Percentiles rank a stretch among this genome's conserved stretches.
These are phyloP conservation scores for Entomyzon cyanotis DNA, from an alignment of 2,113 vertebrate genomes.

Conservation along the genomic window DNA sequence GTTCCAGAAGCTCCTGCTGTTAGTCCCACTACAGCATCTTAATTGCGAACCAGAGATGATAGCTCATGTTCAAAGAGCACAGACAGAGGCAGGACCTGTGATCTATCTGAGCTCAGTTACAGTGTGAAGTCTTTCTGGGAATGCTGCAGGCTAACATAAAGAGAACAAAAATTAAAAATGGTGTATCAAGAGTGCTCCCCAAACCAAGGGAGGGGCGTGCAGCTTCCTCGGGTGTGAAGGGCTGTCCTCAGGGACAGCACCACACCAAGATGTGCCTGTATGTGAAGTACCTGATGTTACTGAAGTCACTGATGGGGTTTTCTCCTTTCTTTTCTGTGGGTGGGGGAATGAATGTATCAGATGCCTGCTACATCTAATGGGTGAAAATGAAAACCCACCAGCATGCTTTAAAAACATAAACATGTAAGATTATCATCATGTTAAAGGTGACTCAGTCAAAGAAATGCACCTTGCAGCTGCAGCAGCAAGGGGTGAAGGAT, in stretches of 20 bases:
- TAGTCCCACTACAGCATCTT: background rate
- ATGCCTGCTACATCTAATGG: background rate
- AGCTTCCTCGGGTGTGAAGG: accelerated
- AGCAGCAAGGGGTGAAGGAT: background rate
- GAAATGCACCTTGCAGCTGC: background rate
- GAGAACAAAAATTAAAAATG: background rate
- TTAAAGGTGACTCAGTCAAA: background rate
- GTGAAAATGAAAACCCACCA: background rate
- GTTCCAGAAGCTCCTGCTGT: background rate
- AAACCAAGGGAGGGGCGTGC: accelerated
- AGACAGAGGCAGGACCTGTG: background rate
- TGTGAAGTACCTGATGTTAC: background rate
- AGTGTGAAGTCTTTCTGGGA: background rate
- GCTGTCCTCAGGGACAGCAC: background rate
- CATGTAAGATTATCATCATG: background rate
- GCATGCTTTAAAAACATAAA: background rate
- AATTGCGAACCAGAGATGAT: background rate
- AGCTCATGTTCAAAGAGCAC: background rate
- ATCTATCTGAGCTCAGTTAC: background rate
- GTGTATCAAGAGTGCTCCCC: background rate
- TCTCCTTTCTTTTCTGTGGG: background rate
- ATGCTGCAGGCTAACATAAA: background rate
- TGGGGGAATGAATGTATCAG: accelerated
- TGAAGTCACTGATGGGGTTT: background rate
- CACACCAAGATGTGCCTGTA: background rate